Percentiles rank a stretch among this genome's conserved stretches.
phyloP scores from a whole-genome alignment of 2,888 invertebrate species.

The Tipula lateralis region DNA sequence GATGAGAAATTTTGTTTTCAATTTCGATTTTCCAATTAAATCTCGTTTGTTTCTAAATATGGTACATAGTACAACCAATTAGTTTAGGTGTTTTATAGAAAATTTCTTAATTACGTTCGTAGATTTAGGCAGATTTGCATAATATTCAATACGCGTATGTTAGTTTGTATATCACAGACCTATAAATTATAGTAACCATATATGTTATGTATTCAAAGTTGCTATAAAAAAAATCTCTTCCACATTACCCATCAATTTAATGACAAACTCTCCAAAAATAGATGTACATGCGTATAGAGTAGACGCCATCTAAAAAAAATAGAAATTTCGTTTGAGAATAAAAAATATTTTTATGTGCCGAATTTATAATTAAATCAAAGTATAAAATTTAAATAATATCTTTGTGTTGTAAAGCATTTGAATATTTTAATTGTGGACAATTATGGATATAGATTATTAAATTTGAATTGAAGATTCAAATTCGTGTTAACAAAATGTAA shows the following conservation, averaged over 20 bases:
- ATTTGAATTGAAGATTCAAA: background rate
- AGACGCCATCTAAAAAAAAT: conserved; percentile 40
- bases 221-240: background rate
- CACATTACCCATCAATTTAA: background rate
- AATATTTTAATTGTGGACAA: background rate
- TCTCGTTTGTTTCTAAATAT: too few species aligned
- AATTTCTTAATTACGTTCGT: too few species aligned
- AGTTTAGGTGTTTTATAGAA: too few species aligned
- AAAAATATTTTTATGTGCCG: background rate
- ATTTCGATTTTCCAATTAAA: too few species aligned
- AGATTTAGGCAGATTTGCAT: too few species aligned
- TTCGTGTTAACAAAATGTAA: background rate
- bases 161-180: background rate
- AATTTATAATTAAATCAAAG: background rate
- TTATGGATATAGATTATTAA: background rate
- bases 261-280: background rate
- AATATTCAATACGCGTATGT: too few species aligned
- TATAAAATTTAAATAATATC: background rate
- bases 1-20: too few species aligned
- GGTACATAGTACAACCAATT: too few species aligned
- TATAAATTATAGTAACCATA: background rate
- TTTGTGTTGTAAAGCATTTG: background rate
- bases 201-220: too few species aligned
- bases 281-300: conserved; percentile 38
- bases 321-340: conserved; percentile 36